phyloP scores from a whole-genome alignment of 2,888 invertebrate species.

The Pollenia labialis region DNA sequence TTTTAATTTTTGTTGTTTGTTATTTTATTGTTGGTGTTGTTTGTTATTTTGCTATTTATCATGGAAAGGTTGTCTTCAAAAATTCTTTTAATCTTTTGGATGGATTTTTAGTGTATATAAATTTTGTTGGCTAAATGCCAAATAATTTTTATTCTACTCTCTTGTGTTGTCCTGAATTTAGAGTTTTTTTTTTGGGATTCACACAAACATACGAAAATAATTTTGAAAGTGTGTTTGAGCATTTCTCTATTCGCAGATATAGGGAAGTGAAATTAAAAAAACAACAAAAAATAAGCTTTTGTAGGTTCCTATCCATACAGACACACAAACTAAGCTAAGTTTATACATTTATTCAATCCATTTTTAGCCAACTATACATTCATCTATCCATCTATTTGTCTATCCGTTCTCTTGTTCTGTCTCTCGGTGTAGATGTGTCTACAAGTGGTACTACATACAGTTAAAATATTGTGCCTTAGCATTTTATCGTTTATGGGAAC shows the following conservation, averaged over 20 bases:
- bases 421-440: not conserved
- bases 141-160: conserved; percentile 67
- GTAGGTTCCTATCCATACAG: conserved; percentile 38
- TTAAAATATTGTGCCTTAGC: not conserved
- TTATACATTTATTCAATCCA: conserved; percentile 49
- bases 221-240: not conserved
- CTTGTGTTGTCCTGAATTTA: conserved; percentile 67
- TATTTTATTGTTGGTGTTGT: conserved; percentile 29
- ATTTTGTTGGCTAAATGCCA: conserved; percentile 74
- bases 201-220: not conserved
- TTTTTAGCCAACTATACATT: conserved; percentile 52
- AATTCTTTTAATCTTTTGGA: conserved; percentile 73
- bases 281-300: conserved; percentile 40
- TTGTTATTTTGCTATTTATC: conserved; percentile 60
- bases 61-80: conserved; percentile 70
- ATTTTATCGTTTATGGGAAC: conserved; percentile 27
- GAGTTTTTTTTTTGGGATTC: conserved; percentile 18
- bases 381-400: conserved; percentile 58
- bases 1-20: conserved; percentile 18
- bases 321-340: conserved; percentile 8
- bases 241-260: conserved; percentile 39
- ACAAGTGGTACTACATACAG: not conserved
- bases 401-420: conserved; percentile 35
- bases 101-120: conserved; percentile 72
- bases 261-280: conserved; percentile 21